These are phyloP conservation scores for Beroe ovata DNA, from an alignment of 37 sponge, comb jelly and placozoan genomes.

Conservation along the genomic window DNA sequence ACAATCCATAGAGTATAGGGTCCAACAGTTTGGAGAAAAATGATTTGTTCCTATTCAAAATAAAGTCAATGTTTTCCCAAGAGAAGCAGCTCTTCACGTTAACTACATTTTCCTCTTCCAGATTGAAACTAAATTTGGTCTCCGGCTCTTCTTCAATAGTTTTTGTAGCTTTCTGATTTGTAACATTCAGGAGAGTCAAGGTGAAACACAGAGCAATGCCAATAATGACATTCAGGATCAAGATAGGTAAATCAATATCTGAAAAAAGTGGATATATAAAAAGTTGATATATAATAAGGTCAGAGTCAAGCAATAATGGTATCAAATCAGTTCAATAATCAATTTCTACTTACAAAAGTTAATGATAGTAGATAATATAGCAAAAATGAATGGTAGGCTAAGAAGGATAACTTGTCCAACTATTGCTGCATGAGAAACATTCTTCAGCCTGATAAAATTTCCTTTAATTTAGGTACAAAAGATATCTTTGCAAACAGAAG, in stretches of 20 bases:
- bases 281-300: too few species aligned
- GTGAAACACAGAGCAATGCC: not conserved
- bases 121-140: not conserved
- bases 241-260: not conserved
- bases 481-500: too few species aligned
- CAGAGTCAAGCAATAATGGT: too few species aligned
- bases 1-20: constrained; percentile 11
- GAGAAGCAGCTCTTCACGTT: not conserved
- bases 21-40: not conserved
- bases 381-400: not conserved
- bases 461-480: too few species aligned
- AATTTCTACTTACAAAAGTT: constrained; percentile 29
- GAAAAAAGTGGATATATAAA: too few species aligned
- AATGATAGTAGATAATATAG: not conserved
- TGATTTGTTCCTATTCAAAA: not conserved
- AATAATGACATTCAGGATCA: not conserved
- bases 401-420: not conserved
- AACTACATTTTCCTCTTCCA: constrained; percentile 14
- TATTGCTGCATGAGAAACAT: not conserved
- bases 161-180: not conserved
- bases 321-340: not conserved
- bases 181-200: not conserved
- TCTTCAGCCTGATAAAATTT: constrained; percentile 4
- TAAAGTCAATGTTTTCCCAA: constrained; percentile 12
- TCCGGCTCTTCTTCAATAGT: not conserved